Evolutionary conservation across 2,113 vertebrate genomes (phyloP).

Genomic region (Seriola quinqueradiata): DNA sequence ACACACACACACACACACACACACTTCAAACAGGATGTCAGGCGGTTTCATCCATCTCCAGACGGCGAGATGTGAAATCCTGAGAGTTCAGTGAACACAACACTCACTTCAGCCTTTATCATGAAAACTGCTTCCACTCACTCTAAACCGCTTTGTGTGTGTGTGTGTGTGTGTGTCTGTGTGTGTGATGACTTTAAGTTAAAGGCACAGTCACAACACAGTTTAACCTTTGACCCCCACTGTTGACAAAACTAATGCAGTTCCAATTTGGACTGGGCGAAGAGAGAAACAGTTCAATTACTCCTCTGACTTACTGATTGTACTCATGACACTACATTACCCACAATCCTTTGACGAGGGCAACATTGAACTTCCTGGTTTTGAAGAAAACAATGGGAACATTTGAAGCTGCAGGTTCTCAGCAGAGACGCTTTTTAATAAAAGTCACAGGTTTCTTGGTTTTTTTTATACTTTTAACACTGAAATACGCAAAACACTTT

Average conservation of each 20-base stretch:
- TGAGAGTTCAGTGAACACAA: constrained; percentile 39
- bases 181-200: neutral
- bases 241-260: no score
- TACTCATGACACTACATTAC: neutral
- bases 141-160: neutral
- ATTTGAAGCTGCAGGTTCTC: no score
- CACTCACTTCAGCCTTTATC: neutral
- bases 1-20: constrained; percentile 5
- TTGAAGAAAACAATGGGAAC: no score
- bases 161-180: neutral
- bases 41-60: constrained; percentile 37
- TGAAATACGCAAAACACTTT: no score
- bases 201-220: neutral
- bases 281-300: no score
- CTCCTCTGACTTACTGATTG: neutral
- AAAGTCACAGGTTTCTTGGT: no score
- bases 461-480: no score
- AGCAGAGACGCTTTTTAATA: no score
- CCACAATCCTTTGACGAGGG: neutral
- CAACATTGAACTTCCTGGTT: neutral
- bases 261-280: no score
- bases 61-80: constrained; percentile 32
- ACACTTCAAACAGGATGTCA: constrained; percentile 17
- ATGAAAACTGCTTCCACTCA: neutral
- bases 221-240: neutral